Evolutionary conservation across 1,140 invertebrate genomes (phyloP), one percentile per base, ranked within the genome.

Genomic region (Diorhabda sublineata): DNA sequence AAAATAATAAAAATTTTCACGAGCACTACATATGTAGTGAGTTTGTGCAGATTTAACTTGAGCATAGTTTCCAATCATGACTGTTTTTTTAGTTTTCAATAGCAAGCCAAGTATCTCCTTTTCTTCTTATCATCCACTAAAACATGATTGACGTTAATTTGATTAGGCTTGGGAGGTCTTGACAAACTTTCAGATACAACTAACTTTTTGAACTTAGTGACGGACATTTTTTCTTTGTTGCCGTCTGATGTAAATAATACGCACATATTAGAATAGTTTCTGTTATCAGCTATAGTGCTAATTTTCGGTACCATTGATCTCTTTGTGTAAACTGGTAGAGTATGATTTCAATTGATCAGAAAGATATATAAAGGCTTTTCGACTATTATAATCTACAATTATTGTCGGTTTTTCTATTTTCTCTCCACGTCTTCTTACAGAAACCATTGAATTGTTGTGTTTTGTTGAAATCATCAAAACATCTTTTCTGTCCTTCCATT

Each of bases 331-430:
- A 6, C 60, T 42, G 43, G 26, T 3, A 3, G 60, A 61, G 43
- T 61, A 59, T 41, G 58, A 4, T 7, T 43, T 61, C 42, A 8
- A 0, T 2, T 61, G 60, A 6, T 61, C 60, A 4, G 42, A 61
- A 42, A 61, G 43, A 43, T 61, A 3, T 9, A 61, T 61, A 61
- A 61, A 61, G 42, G 43, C 26, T 43, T 61, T 61, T 5, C 26
- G 43, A 7, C 43, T 42, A 43, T 61, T 61, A 42, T 61, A 61
- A n/a, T 61, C 60, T 9, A 61, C 4, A 42, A 61, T 43, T 0
- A 61, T 43, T 42, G 6, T 61, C 3, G 60, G 60, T 42, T 61
- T 61, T 61, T 61, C 42, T 42, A 61, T 43, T 61, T 45, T 42
- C 42, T 43, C 42, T 5, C 60, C 60, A 9, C 42, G 5, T 42